Evolutionary conservation across 2,888 invertebrate genomes (phyloP), one percentile per base, ranked within the genome.

Genomic region (Napeogenes inachia): DNA sequence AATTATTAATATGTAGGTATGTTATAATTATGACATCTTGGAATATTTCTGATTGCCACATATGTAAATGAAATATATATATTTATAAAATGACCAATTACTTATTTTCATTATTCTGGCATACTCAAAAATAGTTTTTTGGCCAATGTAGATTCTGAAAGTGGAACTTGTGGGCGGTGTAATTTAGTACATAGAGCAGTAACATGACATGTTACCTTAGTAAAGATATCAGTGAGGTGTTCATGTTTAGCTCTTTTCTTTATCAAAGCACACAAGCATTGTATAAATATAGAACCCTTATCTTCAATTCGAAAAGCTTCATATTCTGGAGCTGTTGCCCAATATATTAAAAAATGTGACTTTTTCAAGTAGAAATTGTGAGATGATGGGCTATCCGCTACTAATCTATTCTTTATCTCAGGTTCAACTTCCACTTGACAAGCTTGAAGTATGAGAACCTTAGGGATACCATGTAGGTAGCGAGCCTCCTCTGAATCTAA

Each of bases 271-370:
- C 90, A 91, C 13, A 91, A 70, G 12, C 76, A 73, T 68, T 87
- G 86, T 63, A 91, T 87, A 61, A 91, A 91, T 67, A 90, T 73
- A 10, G 89, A 85, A 0, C 91, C 91, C 56, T 70, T 72, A 53
- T 74, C 67, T 59, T 78, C 79, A 71, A 79, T 72, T 71, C 90
- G 83, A 59, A 74, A 89, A 4, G 90, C 87, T 71, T 86, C 85
- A 73, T 83, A 81, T 69, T 85, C 84, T 5, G 89, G 86, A 56
- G 87, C 84, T 30, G 89, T 90, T 0, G 90, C 89, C 84, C 86
- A 89, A 66, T 80, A 89, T 13, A 88, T 77, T 4, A 89, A 75
- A 53, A 86, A 85, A 70, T 89, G 84, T 1, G 80, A 76, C 68
- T 86, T 89, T 57, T 77, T 77, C 42, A 85, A 70, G 58, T 79